Conservation (phyloP, 1,140 invertebrate genomes). For the Cecropterus lyciades region DNA sequence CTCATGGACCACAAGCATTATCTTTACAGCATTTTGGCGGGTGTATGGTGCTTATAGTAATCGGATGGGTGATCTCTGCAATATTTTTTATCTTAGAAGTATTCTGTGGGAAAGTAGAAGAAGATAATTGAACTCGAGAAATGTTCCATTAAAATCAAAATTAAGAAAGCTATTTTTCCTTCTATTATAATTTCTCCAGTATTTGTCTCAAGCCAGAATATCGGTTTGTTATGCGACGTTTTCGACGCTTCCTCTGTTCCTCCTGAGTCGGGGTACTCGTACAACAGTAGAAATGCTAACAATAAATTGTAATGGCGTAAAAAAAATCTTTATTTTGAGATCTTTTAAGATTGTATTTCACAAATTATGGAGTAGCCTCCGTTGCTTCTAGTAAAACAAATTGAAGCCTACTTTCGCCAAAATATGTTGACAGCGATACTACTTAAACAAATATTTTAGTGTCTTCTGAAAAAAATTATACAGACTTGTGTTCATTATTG, state of each 20-base stretch:
- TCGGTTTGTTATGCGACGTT: too few species aligned
- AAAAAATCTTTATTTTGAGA: too few species aligned
- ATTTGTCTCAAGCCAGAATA: background rate
- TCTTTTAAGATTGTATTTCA: too few species aligned
- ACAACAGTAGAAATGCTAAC: too few species aligned
- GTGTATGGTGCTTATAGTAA: conserved; percentile 47
- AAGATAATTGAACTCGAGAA: background rate
- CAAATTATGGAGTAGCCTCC: background rate
- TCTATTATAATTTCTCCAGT: background rate
- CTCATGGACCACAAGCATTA: conserved; percentile 37
- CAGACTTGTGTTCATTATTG: too few species aligned
- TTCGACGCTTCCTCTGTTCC: too few species aligned
- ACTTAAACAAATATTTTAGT: background rate
- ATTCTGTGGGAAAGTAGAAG: conserved; percentile 42
- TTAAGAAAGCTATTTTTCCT: background rate
- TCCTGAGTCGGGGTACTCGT: too few species aligned
- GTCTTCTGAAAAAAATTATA: too few species aligned
- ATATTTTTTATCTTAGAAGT: conserved; percentile 62
- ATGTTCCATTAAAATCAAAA: background rate
- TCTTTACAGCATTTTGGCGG: conserved; percentile 53
- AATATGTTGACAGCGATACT: background rate
- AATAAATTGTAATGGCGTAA: too few species aligned
- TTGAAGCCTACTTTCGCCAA: conserved; percentile 6
- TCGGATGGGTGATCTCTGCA: conserved; percentile 51
- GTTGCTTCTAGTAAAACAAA: background rate